Conservation (phyloP, 1,140 invertebrate genomes). For the Cherax quadricarinatus region DNA sequence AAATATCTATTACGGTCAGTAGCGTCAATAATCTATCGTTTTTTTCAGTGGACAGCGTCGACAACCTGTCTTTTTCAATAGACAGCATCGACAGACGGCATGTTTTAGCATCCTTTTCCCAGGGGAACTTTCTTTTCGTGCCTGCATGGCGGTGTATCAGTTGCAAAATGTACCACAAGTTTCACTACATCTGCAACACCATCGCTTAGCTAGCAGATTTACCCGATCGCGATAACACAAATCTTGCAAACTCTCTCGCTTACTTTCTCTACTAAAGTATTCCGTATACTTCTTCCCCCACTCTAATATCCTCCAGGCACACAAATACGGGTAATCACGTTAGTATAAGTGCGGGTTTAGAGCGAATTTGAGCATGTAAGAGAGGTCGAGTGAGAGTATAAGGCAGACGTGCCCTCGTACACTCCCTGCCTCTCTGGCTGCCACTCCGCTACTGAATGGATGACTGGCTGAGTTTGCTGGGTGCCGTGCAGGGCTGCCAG, state of each 20-base stretch:
- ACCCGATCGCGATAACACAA: background rate
- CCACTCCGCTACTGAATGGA: slow-evolving; percentile 9
- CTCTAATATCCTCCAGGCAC: background rate
- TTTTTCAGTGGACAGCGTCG: no score
- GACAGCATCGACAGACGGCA: no score
- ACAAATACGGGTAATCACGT: background rate
- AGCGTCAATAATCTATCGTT: no score
- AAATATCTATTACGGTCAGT: no score
- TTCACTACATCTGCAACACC: background rate
- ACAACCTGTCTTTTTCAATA: no score
- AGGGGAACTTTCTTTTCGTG: no score
- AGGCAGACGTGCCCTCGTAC: background rate
- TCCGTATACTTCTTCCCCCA: background rate
- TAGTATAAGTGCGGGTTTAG: background rate
- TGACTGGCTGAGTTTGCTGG: background rate
- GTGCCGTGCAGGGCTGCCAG: background rate
- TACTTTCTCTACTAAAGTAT: background rate
- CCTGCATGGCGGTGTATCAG: no score
- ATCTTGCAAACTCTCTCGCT: background rate
- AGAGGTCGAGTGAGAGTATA: background rate
- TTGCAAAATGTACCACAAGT: no score
- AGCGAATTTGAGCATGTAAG: background rate
- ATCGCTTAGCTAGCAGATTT: background rate
- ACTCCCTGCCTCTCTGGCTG: background rate
- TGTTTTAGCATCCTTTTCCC: no score